These are phyloP conservation scores for Amblyornis subalaris DNA, from an alignment of 2,113 vertebrate species.

Conservation along the genomic window DNA sequence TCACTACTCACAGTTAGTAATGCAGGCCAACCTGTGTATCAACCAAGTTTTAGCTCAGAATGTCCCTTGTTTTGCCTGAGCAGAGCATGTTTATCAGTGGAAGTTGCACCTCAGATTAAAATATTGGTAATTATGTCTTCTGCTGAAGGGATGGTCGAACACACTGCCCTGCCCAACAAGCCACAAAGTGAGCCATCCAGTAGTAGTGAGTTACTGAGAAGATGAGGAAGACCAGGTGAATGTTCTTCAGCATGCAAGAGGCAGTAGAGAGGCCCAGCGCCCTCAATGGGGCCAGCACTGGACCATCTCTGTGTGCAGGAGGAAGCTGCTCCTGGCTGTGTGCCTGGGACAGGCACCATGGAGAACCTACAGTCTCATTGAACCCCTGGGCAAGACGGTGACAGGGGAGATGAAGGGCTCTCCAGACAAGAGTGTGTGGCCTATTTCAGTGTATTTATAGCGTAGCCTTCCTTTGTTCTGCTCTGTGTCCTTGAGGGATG, in stretches of 20 bases:
- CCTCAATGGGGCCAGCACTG: rapidly evolving
- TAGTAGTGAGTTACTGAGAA: background rate
- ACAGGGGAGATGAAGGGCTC: background rate
- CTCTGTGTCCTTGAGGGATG: background rate
- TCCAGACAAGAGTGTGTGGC: background rate
- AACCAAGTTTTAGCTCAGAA: background rate
- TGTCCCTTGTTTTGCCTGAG: background rate
- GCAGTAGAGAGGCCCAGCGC: background rate
- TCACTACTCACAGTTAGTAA: background rate
- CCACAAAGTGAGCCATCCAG: rapidly evolving
- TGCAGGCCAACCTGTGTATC: background rate
- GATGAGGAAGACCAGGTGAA: background rate
- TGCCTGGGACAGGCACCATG: background rate
- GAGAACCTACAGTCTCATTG: background rate
- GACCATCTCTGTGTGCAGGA: rapidly evolving
- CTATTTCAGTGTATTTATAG: constrained; percentile 23
- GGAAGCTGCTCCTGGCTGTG: rapidly evolving
- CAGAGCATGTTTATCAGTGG: background rate
- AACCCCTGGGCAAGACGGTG: rapidly evolving
- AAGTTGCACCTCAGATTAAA: background rate
- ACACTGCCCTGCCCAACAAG: background rate
- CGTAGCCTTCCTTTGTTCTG: background rate
- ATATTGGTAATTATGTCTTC: background rate
- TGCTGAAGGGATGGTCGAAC: background rate
- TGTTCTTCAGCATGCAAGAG: background rate